Evolutionary conservation across 1,140 invertebrate genomes (phyloP), one percentile per base, ranked within the genome.

Genomic region (Neodiprion pinetum): DNA sequence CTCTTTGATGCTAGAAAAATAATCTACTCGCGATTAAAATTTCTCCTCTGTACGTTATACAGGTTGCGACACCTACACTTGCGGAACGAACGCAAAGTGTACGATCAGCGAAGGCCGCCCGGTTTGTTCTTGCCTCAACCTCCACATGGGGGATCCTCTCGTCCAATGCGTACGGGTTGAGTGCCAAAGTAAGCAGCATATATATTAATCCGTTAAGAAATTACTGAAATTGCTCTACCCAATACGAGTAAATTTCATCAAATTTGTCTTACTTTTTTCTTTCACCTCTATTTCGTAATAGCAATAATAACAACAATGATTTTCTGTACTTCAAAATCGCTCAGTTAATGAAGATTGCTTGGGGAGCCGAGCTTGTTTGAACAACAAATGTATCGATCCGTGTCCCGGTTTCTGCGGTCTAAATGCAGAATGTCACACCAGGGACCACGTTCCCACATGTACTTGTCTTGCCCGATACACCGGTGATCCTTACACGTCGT

Each of bases 381-480:
- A 90, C 71, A 90, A 90, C 14, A 88, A 87, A 67, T 93, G 92
- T 76, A 83, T 91, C 7, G 88, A 93, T 85, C 91, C 91, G 9
- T 93, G 92, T 77, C 80, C 86, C 14, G 90, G 90, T 48, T 82
- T 89, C 3, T 94, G 92, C 77, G 93, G 92, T 3, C 74, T 88
- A 0, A 93, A 93, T 79, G 92, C 93, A 0, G 79, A 92, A 8
- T 95, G 93, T 78, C 86, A 88, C 70, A 89, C 89, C 0, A 86
- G 89, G 49, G 91, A 93, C 78, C 93, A 94, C 75, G 85, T 91
- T 48, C 90, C 92, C 0, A 89, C 90, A 9, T 94, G 93, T 81
- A 88, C 88, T 65, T 94, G 93, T 82, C 91, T 92, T 9, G 81
- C 91, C 14, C 93, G 92, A 47, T 90, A 91, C 80, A 89, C 90